These are phyloP conservation scores for Alligator mississippiensis DNA, from an alignment of 2,113 vertebrate genomes.

Conservation along the genomic window DNA sequence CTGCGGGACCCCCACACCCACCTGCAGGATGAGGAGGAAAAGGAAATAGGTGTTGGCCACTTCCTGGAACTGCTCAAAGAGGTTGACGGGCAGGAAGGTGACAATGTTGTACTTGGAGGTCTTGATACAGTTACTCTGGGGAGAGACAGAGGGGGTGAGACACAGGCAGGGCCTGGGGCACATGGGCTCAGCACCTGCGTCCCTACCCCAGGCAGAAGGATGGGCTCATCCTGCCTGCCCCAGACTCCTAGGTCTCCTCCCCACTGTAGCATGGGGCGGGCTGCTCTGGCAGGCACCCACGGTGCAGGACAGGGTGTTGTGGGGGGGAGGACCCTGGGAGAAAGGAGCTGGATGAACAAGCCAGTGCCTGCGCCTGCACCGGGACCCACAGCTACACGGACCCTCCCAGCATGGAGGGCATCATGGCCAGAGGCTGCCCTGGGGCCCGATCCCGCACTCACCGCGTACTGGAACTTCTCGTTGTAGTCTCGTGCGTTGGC, in stretches of 20 bases:
- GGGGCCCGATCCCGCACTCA: slow-evolving; percentile 69
- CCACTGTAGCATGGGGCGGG: too few relatives aligned
- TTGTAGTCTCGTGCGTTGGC: slow-evolving; percentile 94
- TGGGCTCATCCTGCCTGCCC: background rate
- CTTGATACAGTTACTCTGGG: slow-evolving; percentile 94
- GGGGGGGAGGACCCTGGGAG: too few relatives aligned
- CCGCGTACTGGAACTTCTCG: slow-evolving; percentile 95
- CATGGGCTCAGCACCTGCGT: background rate
- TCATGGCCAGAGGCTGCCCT: too few relatives aligned
- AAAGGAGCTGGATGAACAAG: background rate
- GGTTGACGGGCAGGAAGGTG: slow-evolving; percentile 96
- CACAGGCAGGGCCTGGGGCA: fast-evolving
- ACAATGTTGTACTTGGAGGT: slow-evolving; percentile 96
- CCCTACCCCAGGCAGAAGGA: background rate
- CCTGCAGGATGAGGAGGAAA: slow-evolving; percentile 96
- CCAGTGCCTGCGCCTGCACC: background rate
- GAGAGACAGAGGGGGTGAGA: fast-evolving
- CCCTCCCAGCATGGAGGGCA: too few relatives aligned
- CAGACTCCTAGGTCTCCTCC: background rate
- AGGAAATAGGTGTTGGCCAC: slow-evolving; percentile 98
- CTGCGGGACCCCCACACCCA: slow-evolving; percentile 42
- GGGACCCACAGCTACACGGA: background rate
- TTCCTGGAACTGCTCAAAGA: slow-evolving; percentile 98
- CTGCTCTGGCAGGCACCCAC: too few relatives aligned
- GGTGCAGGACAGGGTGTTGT: too few relatives aligned